Conservation (phyloP, 2,888 invertebrate species). For the Junonia oenone region DNA sequence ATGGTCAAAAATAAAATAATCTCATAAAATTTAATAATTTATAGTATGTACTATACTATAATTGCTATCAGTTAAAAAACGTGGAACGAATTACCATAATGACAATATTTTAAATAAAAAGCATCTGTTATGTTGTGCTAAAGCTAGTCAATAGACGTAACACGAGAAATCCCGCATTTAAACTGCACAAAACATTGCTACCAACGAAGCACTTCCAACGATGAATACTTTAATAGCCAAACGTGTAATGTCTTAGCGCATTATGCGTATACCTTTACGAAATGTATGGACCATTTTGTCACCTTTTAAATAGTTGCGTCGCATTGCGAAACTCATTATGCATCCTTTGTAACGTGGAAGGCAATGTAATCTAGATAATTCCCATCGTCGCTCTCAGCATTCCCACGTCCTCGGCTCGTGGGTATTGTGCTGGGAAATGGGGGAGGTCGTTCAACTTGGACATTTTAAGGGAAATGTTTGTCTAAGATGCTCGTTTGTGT, state of each 20-base stretch:
- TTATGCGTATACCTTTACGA: slow-evolving; percentile 9
- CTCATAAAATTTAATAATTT: no score
- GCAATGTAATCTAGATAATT: slow-evolving; percentile 36
- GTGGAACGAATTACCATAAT: no score
- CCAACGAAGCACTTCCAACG: background rate
- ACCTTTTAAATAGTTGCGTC: slow-evolving; percentile 30
- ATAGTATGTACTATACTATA: no score
- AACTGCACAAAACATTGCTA: background rate
- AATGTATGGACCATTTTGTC: slow-evolving; percentile 20
- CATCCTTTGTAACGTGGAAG: slow-evolving; percentile 31
- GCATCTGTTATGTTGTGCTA: no score
- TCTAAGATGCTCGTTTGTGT: background rate
- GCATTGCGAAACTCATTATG: slow-evolving; percentile 34
- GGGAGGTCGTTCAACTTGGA: slow-evolving; percentile 25
- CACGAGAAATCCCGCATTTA: no score
- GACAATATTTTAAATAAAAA: no score
- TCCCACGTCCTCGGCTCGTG: slow-evolving; percentile 37
- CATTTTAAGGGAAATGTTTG: slow-evolving; percentile 8
- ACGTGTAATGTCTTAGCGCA: background rate
- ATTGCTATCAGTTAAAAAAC: no score
- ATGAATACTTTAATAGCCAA: background rate
- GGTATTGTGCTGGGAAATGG: slow-evolving; percentile 32
- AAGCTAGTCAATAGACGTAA: no score
- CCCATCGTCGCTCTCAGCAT: slow-evolving; percentile 29
- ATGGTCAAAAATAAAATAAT: no score